Percentiles rank a stretch among this genome's conserved stretches.
These are phyloP conservation scores for Istiophorus platypterus DNA, from an alignment of 2,113 vertebrate genomes.

Conservation along the genomic window DNA sequence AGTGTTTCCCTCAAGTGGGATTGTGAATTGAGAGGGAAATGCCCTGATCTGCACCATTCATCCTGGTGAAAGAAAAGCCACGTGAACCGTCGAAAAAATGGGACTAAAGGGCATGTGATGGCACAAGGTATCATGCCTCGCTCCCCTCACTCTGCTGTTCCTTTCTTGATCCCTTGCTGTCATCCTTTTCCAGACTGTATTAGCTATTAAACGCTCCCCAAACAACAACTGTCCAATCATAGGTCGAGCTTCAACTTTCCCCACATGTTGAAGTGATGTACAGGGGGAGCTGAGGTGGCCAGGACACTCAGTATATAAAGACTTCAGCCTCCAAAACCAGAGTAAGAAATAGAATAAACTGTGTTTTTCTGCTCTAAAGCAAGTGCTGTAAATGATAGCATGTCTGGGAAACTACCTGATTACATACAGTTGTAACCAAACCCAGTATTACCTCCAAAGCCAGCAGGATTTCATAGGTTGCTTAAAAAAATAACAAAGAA, in stretches of 20 bases:
- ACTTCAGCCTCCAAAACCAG: background rate
- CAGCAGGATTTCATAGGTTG: background rate
- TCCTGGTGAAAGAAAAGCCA: conserved; percentile 58
- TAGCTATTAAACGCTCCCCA: background rate
- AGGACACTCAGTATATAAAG: background rate
- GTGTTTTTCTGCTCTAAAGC: background rate
- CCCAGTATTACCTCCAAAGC: no score
- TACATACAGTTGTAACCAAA: background rate
- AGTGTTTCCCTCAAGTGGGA: conserved; percentile 64
- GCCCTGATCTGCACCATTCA: conserved; percentile 52
- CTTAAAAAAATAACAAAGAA: no score
- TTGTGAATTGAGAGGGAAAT: conserved; percentile 64
- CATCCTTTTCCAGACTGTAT: background rate
- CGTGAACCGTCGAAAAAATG: conserved; percentile 61
- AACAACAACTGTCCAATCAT: background rate
- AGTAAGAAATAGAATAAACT: no score
- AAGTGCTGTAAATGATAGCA: background rate
- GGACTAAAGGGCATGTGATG: conserved; percentile 45
- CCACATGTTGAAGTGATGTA: background rate
- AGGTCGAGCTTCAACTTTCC: background rate
- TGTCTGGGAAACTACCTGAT: background rate
- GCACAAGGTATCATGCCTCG: conserved; percentile 26
- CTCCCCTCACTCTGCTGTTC: background rate
- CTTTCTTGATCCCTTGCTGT: conserved; percentile 10
- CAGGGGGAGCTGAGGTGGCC: background rate